A percentile compares a stretch with the other conserved stretches of the same genome.
Evolutionary conservation across 2,888 invertebrate genomes (phyloP).

Genomic region (Zhengitettix transpicula): DNA sequence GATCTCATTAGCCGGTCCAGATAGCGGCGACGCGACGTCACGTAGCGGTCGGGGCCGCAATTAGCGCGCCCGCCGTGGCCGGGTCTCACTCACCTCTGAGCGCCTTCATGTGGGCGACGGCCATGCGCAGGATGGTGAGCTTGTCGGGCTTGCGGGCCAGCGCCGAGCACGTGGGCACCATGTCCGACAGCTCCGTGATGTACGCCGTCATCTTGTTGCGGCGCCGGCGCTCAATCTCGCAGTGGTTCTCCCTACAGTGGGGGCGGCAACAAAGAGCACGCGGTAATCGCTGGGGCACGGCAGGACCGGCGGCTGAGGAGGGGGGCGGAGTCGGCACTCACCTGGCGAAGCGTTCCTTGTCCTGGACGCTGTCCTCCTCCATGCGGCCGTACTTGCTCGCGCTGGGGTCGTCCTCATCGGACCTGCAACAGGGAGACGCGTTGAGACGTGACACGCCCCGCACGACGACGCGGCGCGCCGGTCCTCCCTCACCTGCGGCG

Average conservation of each 20-base stretch:
- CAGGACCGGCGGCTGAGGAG: background rate
- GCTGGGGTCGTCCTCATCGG: conserved; percentile 77
- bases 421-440: conserved; percentile 34
- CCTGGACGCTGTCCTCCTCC: conserved; percentile 89
- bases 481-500: background rate
- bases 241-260: conserved; percentile 88
- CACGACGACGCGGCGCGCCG: too few relatives aligned
- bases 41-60: background rate
- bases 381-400: conserved; percentile 67
- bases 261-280: background rate
- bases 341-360: conserved; percentile 95
- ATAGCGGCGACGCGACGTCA: background rate
- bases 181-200: conserved; percentile 97
- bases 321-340: conserved; percentile 26
- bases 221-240: conserved; percentile 94
- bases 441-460: too few relatives aligned
- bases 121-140: conserved; percentile 96
- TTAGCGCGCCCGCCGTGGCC: background rate
- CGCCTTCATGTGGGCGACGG: conserved; percentile 98
- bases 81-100: conserved; percentile 55
- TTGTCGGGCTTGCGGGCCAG: conserved; percentile 98
- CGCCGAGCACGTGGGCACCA: conserved; percentile 98
- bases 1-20: background rate
- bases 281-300: background rate
- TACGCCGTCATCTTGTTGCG: conserved; percentile 99